phyloP scores from a whole-genome alignment of 2,113 vertebrate species.

The Nanorana parkeri region DNA sequence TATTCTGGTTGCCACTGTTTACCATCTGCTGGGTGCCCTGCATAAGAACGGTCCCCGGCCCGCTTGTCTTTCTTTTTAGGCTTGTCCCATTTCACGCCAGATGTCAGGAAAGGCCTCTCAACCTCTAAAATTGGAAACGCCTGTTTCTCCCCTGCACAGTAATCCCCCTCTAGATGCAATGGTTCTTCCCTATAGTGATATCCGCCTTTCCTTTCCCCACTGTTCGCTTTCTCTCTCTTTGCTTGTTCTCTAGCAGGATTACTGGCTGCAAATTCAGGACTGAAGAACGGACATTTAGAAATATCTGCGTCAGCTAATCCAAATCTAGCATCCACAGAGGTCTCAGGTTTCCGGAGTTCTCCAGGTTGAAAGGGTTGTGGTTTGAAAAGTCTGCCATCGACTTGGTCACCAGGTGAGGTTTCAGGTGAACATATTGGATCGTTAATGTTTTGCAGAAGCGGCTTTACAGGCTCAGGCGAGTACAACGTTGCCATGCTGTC shows the following conservation, averaged over 20 bases:
- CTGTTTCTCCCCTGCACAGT: not conserved
- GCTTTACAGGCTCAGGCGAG: not conserved
- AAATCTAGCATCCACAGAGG: not conserved
- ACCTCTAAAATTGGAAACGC: not conserved
- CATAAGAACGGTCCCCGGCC: conserved; percentile 54
- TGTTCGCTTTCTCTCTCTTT: not conserved
- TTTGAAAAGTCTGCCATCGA: not conserved
- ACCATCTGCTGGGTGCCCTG: not conserved
- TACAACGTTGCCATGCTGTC: not conserved
- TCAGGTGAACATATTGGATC: not conserved
- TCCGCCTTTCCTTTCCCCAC: not conserved
- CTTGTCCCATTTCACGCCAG: conserved; percentile 53
- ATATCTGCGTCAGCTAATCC: conserved; percentile 9
- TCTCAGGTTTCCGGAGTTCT: conserved; percentile 15
- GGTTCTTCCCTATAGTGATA: too few relatives aligned
- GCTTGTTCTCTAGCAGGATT: not conserved
- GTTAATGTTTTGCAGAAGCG: not conserved
- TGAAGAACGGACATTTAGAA: conserved; percentile 33
- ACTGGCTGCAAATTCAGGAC: not conserved
- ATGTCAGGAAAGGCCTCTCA: not conserved
- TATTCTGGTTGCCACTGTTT: conserved; percentile 28
- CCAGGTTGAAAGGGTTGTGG: not conserved
- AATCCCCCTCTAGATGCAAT: not conserved
- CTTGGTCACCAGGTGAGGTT: conserved; percentile 1
- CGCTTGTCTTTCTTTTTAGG: conserved; percentile 69